Conservation (phyloP, 2,888 invertebrate genomes). For the Nyleta sp. region DNA sequence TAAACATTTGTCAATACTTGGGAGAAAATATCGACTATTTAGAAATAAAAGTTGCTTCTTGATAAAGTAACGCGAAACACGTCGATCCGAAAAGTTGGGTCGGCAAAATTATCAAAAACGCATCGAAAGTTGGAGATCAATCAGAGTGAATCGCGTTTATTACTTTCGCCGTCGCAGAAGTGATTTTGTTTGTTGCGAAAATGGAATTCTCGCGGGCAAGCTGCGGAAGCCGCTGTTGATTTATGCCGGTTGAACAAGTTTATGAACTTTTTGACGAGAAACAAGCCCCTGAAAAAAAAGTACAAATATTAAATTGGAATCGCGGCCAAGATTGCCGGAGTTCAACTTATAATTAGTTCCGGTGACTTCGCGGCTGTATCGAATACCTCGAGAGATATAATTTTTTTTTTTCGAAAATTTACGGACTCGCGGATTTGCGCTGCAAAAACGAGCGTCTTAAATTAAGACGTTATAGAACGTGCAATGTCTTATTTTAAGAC, state of each 20-base stretch:
- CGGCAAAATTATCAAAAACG: slow-evolving; percentile 14
- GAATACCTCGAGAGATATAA: no score
- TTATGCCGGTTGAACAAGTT: slow-evolving; percentile 78
- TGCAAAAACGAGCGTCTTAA: no score
- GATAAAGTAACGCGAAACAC: neutral
- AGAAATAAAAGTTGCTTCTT: no score
- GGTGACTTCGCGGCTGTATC: slow-evolving; percentile 6
- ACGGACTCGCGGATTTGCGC: no score
- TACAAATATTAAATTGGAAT: slow-evolving; percentile 56
- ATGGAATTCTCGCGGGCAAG: slow-evolving; percentile 25
- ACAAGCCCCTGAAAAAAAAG: slow-evolving; percentile 61
- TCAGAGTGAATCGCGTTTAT: slow-evolving; percentile 74
- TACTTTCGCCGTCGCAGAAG: slow-evolving; percentile 67
- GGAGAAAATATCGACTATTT: no score
- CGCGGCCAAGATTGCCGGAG: slow-evolving; percentile 26
- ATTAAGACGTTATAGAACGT: no score
- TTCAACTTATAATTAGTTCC: slow-evolving; percentile 50
- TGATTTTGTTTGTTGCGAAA: slow-evolving; percentile 38
- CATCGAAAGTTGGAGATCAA: slow-evolving; percentile 67
- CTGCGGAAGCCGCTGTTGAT: slow-evolving; percentile 70
- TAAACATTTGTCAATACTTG: no score
- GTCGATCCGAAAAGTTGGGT: neutral
- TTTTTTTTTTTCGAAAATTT: no score
- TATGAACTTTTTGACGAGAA: slow-evolving; percentile 76
- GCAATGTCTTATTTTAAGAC: no score